phyloP scores from a whole-genome alignment of 2,113 vertebrate species.

The Todiramphus saurophagus region DNA sequence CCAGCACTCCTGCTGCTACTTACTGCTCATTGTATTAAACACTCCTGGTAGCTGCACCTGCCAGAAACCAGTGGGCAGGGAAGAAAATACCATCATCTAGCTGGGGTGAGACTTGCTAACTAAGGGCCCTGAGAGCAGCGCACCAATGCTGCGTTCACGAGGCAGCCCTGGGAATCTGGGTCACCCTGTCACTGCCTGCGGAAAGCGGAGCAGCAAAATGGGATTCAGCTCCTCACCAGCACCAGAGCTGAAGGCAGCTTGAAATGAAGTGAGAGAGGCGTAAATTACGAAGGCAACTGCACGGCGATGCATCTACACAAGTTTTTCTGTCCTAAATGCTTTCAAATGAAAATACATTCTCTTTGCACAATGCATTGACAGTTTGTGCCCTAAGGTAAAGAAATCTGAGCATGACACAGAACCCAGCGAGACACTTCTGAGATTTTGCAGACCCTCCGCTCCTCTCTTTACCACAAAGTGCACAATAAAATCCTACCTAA shows the following conservation, averaged over 20 bases:
- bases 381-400: conserved; percentile 15
- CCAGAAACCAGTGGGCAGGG: neutral
- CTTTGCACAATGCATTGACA: neutral
- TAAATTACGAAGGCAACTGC: conserved; percentile 21
- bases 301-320: neutral
- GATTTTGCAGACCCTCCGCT: neutral
- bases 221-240: neutral
- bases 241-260: neutral
- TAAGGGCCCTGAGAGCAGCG: neutral
- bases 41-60: neutral
- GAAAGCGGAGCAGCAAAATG: neutral
- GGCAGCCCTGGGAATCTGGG: conserved; percentile 18
- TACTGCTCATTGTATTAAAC: neutral
- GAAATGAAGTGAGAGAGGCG: neutral
- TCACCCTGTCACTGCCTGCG: neutral
- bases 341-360: neutral
- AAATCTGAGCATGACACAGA: neutral
- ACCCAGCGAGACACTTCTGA: neutral
- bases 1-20: conserved; percentile 4
- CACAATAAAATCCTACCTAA: neutral
- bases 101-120: neutral
- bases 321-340: neutral
- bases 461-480: neutral
- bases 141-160: neutral
- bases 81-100: neutral